phyloP scores from a whole-genome alignment of 2,888 invertebrate genomes.

The Drosophila fungiperda region DNA sequence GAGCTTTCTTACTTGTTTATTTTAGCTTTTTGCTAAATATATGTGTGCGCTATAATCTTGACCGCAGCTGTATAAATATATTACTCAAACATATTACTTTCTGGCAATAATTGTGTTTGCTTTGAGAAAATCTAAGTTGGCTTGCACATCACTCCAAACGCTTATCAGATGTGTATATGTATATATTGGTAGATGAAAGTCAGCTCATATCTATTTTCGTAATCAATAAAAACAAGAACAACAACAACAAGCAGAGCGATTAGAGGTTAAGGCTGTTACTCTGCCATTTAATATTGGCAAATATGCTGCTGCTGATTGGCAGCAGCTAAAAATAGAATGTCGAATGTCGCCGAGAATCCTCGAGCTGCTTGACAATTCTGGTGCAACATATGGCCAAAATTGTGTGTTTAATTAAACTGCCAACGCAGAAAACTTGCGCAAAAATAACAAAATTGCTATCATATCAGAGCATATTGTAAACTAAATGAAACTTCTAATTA shows the following conservation, averaged over 20 bases:
- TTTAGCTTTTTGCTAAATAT: background rate
- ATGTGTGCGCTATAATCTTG: background rate
- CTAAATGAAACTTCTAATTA: conserved; percentile 15
- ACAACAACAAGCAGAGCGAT: conserved; percentile 13
- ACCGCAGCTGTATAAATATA: background rate
- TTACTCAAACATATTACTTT: background rate
- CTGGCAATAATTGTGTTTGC: background rate
- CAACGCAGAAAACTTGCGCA: conserved; percentile 9
- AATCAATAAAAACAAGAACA: conserved; percentile 40
- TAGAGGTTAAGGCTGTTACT: conserved; percentile 24
- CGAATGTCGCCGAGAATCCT: conserved; percentile 13
- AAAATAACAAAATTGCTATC: conserved; percentile 29
- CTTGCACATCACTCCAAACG: background rate
- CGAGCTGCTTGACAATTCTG: conserved; percentile 34
- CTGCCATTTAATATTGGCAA: conserved; percentile 56
- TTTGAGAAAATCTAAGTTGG: background rate
- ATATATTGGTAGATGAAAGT: conserved; percentile 5
- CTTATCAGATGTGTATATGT: conserved; percentile 1
- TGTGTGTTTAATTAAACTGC: conserved; percentile 40
- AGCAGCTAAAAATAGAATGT: conserved; percentile 63
- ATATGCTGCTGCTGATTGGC: conserved; percentile 49
- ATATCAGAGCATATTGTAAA: conserved; percentile 47
- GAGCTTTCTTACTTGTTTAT: no score
- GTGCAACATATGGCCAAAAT: conserved; percentile 45
- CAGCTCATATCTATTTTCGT: conserved; percentile 47